Conservation (phyloP, 2,888 invertebrate genomes). For the Formica aserva region DNA sequence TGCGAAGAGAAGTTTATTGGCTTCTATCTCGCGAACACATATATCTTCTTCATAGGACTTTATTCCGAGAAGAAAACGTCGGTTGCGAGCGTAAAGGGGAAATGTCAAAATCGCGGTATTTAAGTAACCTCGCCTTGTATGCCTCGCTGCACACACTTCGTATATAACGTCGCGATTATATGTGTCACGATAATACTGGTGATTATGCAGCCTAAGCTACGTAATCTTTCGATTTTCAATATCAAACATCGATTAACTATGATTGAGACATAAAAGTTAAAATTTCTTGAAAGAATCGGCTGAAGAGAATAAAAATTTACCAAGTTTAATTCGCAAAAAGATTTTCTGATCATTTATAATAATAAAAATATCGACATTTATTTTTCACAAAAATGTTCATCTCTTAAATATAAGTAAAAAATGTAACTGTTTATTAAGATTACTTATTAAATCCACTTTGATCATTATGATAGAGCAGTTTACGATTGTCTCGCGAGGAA, state of each 20-base stretch:
- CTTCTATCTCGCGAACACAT: constrained; percentile 33
- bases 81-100: constrained; percentile 57
- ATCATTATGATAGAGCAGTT: constrained; percentile 13
- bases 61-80: constrained; percentile 44
- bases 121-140: constrained; percentile 30
- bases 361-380: neutral
- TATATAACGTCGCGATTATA: neutral
- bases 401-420: constrained; percentile 2
- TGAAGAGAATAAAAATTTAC: neutral
- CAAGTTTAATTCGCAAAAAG: neutral
- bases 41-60: constrained; percentile 42
- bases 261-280: constrained; percentile 4
- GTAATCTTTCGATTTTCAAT: neutral
- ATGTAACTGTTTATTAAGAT: neutral
- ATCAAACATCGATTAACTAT: neutral
- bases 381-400: neutral
- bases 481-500: neutral
- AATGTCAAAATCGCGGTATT: constrained; percentile 69
- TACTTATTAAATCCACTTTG: neutral
- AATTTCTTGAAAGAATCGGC: neutral
- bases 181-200: neutral
- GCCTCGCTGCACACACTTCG: neutral
- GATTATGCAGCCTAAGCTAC: neutral
- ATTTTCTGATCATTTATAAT: neutral
- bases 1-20: constrained; percentile 54